Evolutionary conservation across 2,888 invertebrate genomes (phyloP), one percentile per base, ranked within the genome.

Genomic region (Mythimna ferrago): DNA sequence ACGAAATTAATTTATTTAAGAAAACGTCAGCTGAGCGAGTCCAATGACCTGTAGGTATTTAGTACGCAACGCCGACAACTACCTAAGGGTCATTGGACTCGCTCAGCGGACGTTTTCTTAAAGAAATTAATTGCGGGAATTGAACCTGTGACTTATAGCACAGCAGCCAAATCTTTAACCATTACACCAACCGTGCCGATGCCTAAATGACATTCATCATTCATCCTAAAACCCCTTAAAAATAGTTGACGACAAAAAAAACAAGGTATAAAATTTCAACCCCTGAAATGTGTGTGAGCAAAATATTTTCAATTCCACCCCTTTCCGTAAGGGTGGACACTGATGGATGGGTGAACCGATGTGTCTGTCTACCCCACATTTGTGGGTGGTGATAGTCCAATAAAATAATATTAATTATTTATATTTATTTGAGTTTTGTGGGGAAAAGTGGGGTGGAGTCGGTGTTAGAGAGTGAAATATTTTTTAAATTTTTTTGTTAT

Each of bases 331-430:
- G 73, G 78, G 78, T 70, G 77, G 82, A 86, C 87, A 76, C 66
- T 78, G 87, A 82, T 79, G 68, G 86, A 84, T 88, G 48, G 63
- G 70, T 66, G 21, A 64, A 68, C 69, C 72, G 69, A 78, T 69
- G 70, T 63, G 58, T 73, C 53, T 71, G 60, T 26, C 9, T 51
- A 74, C 77, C 77, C 76, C 70, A 78, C 72, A 60, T 80, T 81
- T 80, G 80, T 73, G 79, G 78, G 77, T 68, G 70, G 78, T 79
- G 82, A 80, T 79, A 81, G 66, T 81, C 70, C 78, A 86, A 85
- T 87, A 85, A 87, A 87, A 88, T 88, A 84, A 73, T 86, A 80
- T 83, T 73, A 81, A 84, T 86, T 84, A 85, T 82, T 82, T 73
- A 80, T 75, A 74, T 80, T 80, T 63, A 63, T 81, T 78, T 76